Conservation (phyloP, 2,113 vertebrate species). For the Conger conger region DNA sequence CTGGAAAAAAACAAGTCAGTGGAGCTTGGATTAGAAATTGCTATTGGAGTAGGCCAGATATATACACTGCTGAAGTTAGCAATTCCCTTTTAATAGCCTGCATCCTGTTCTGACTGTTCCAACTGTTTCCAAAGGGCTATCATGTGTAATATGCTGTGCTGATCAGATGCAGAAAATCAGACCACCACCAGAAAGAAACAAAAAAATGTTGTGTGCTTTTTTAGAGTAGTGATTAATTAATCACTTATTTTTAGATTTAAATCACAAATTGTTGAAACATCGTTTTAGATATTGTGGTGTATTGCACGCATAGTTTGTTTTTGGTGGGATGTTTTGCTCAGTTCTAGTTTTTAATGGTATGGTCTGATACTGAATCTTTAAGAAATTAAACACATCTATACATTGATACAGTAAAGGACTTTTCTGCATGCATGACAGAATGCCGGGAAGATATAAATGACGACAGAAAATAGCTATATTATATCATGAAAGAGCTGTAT, state of each 20-base stretch:
- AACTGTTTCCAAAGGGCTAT: background rate
- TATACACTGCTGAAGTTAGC: background rate
- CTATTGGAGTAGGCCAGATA: background rate
- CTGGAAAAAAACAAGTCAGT: no score
- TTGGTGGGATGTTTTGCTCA: background rate
- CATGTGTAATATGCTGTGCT: background rate
- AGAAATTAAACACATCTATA: no score
- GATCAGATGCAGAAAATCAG: background rate
- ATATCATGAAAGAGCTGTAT: constrained; percentile 35
- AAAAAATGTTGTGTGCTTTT: no score
- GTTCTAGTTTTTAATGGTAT: no score
- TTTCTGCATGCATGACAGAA: constrained; percentile 11
- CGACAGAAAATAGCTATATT: background rate
- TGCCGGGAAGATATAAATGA: background rate
- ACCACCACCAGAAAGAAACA: background rate
- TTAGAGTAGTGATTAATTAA: no score
- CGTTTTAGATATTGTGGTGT: background rate
- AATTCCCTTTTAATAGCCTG: background rate
- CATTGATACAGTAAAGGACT: background rate
- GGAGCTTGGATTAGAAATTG: background rate
- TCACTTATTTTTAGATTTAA: no score
- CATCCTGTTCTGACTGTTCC: background rate
- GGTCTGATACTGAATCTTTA: no score
- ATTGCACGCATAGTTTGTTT: background rate
- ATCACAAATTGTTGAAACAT: background rate